Percentiles rank a stretch among this genome's conserved stretches.
Conservation (phyloP, 2,888 invertebrate genomes). For the Bombylius discolor region DNA sequence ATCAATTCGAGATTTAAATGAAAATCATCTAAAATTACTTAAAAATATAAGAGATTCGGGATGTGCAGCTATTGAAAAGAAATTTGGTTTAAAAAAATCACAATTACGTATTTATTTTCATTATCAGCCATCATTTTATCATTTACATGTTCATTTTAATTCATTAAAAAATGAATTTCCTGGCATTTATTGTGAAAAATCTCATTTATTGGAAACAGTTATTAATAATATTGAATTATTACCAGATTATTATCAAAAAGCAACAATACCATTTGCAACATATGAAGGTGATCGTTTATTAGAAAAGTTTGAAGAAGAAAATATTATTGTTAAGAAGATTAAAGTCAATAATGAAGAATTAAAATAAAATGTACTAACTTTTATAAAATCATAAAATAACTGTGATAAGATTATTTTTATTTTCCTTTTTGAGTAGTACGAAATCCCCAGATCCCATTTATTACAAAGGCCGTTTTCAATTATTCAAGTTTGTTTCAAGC, state of each 20-base stretch:
- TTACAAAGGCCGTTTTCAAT: no score
- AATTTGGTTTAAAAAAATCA: constrained; percentile 55
- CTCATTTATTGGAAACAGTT: constrained; percentile 76
- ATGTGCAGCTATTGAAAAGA: constrained; percentile 58
- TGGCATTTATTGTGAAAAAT: constrained; percentile 70
- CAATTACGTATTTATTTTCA: constrained; percentile 79
- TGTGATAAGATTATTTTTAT: no score
- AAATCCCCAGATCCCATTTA: no score
- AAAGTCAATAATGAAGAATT: no score
- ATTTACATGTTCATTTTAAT: constrained; percentile 89
- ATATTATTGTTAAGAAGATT: neutral
- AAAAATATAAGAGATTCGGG: constrained; percentile 67
- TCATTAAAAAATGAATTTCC: constrained; percentile 65
- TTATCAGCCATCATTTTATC: constrained; percentile 95
- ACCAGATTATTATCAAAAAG: constrained; percentile 70
- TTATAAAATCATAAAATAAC: no score
- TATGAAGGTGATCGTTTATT: constrained; percentile 49
- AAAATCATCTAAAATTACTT: constrained; percentile 64
- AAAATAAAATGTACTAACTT: no score
- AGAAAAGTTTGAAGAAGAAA: neutral
- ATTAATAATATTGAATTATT: constrained; percentile 79
- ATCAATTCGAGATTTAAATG: constrained; percentile 72
- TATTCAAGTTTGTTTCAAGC: no score
- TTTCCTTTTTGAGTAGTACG: no score
- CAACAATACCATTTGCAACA: constrained; percentile 66